Percentiles rank a stretch among this genome's conserved stretches.
Conservation (phyloP, 2,888 invertebrate genomes). For the Sinhomidia bicolor region DNA sequence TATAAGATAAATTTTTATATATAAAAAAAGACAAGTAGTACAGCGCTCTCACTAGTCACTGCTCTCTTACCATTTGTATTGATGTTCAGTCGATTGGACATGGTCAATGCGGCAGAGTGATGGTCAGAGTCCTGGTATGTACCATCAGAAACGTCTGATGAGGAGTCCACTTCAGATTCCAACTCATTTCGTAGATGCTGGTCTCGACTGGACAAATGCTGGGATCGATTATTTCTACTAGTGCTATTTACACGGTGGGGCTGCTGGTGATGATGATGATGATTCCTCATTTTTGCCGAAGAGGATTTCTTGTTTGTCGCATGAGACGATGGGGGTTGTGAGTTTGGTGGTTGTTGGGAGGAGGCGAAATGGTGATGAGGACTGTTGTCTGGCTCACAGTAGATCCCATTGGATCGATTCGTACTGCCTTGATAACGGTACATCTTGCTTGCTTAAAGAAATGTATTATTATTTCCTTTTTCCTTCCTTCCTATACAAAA, state of each 20-base stretch:
- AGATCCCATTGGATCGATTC: conserved; percentile 80
- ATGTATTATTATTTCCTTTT: conserved; percentile 19
- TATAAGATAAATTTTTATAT: conserved; percentile 11
- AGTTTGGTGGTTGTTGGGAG: conserved; percentile 29
- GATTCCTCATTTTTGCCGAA: conserved; percentile 74
- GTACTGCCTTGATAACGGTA: conserved; percentile 79
- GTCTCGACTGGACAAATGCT: conserved; percentile 72
- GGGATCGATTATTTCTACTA: conserved; percentile 73
- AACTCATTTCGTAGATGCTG: conserved; percentile 75
- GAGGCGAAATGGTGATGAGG: conserved; percentile 78
- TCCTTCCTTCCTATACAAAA: not conserved
- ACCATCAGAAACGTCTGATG: conserved; percentile 80
- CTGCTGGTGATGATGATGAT: conserved; percentile 72
- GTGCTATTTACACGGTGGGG: conserved; percentile 66
- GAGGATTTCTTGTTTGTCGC: conserved; percentile 64
- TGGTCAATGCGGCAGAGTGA: conserved; percentile 76
- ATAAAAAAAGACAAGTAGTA: not conserved
- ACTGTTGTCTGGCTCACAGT: conserved; percentile 79
- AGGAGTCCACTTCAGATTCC: conserved; percentile 80
- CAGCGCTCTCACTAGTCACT: too few relatives aligned
- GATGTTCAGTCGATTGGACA: conserved; percentile 79
- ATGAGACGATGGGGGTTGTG: conserved; percentile 42
- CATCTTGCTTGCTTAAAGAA: conserved; percentile 72
- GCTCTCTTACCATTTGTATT: conserved; percentile 78
- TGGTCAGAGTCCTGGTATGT: conserved; percentile 79